Base-by-base conservation (phyloP, 1,140 invertebrate genomes). In the Aplysia californica region DNA sequence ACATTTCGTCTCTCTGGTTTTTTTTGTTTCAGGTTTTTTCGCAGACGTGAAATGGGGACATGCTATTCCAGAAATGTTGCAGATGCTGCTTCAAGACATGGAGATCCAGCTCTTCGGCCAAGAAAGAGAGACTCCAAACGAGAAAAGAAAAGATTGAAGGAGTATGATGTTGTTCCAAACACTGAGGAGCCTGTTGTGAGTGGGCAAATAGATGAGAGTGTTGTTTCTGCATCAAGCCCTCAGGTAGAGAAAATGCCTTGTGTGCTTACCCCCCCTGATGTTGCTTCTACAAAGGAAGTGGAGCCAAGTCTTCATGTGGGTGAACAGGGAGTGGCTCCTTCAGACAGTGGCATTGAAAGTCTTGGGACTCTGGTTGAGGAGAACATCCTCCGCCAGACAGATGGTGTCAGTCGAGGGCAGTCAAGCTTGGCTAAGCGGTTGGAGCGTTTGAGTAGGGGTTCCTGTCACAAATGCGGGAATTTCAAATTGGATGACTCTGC, bases 321-420 rank as follows among this genome's bases (percentile, higher is more conserved):
- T 70, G 68, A 70, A n/a, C 41, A 39, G 15, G 56, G 75, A 18
- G 71, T 80, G 29, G 79, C 67, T 1, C 79, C 79, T 15, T 81
- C 80, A 41, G 80, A 81, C 73, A 82, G 81, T 74, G 81, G 81
- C 1, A 82, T 82, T 41, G 81, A 79, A 66, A 82, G 81, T 65
- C 58, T 81, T 15, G 77, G 74, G 3, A 67, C 77, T 38, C 31
- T 64, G 33, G 26, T 36, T n/a, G 76, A 74, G 29, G 69, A 78
- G 35, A 33, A 23, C 38, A 23, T 41, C 15, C 26, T 6, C 10
- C 39, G 15, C 26, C 2, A 35, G 26, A 38, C 18, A 29, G 6
- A 33, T 36, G 18, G 68, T 15, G 20, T 44, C n/a, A 33, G 61
- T 26, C n/a, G 41, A 59, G 23, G 26, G 50, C 36, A 65, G 61